Conservation (phyloP, 2,113 vertebrate genomes). For the Craseonycteris thonglongyai region DNA sequence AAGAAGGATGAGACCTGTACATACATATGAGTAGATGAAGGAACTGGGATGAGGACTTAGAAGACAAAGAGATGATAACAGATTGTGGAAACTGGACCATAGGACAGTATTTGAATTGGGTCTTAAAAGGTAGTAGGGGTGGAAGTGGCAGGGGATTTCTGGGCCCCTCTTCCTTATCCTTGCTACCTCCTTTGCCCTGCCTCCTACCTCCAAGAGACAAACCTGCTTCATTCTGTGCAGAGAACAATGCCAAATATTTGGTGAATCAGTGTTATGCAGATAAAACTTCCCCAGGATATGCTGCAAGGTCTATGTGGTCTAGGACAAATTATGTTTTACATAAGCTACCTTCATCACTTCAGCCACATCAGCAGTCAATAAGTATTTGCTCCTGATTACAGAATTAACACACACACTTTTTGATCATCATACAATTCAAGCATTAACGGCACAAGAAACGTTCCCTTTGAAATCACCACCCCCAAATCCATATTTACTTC, state of each 20-base stretch:
- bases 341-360: neutral
- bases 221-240: neutral
- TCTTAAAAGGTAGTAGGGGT: neutral
- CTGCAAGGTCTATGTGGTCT: neutral
- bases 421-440: neutral
- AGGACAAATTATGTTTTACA: neutral
- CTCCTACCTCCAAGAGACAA: neutral
- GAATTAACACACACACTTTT: neutral
- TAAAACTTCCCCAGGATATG: neutral
- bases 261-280: neutral
- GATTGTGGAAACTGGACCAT: neutral
- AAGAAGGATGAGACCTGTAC: neutral
- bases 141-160: neutral
- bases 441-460: neutral
- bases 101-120: neutral
- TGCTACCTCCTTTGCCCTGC: neutral
- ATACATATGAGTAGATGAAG: neutral
- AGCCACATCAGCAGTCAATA: neutral
- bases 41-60: neutral
- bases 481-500: neutral
- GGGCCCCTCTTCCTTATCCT: neutral
- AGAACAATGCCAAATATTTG: neutral
- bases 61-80: neutral
- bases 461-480: neutral
- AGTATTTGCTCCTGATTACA: conserved; percentile 27